Evolutionary conservation across 2,888 invertebrate species (phyloP), one percentile per base, ranked within the genome.

Genomic region (Thera obeliscata): DNA sequence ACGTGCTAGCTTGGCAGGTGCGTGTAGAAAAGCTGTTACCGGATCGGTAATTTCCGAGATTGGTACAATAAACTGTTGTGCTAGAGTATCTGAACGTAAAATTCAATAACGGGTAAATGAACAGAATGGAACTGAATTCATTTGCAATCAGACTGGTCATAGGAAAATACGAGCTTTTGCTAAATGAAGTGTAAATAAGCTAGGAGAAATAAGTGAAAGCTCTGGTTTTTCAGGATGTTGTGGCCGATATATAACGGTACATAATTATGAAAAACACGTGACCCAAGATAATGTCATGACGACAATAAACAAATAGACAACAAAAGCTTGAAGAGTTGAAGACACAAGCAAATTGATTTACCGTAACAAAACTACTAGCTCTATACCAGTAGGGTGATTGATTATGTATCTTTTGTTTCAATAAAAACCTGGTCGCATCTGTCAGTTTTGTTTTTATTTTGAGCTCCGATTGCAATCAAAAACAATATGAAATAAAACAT

Each of bases 11-110:
- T 58, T 65, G 65, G 61, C 67, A 64, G 69, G 73, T 82, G 83
- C 85, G 85, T 83, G 84, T 73, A 79, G 76, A 74, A 78, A 80
- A 83, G 82, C 79, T 81, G 81, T 82, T 81, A 79, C 75, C 71
- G 73, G 81, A 78, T 78, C 73, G 73, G 70, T 75, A 75, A 78
- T 80, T 74, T 72, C 72, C 74, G 62, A 76, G 74, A 77, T 77
- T 76, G 77, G 74, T 74, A 76, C 76, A 75, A 74, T 80, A 81
- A 80, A 78, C 77, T 76, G 74, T 69, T 72, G 62, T 72, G 69
- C 63, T 70, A 71, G 75, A 74, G 71, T 73, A 70, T 71, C 77
- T 75, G 74, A 74, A 73, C 72, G 74, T 75, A 77, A 76, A 80
- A 76, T 79, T 71, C 74, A 75, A 75, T 75, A 74, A 72, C 69